These are phyloP conservation scores for Vireo altiloquus DNA, from an alignment of 2,113 vertebrate species.

Conservation along the genomic window DNA sequence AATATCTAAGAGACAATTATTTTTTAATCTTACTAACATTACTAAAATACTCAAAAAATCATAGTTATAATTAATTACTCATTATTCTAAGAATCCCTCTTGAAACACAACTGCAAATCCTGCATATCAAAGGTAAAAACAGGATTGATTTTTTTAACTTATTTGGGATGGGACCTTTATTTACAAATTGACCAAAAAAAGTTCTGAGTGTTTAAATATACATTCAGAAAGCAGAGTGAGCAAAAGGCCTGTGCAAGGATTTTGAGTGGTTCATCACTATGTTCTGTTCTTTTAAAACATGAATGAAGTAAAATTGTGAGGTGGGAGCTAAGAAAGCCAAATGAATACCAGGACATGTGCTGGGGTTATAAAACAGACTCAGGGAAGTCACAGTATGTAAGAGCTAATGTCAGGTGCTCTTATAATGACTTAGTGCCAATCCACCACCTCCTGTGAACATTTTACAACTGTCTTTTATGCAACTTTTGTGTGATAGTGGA, in stretches of 20 bases:
- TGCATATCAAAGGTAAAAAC: background rate
- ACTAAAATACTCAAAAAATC: background rate
- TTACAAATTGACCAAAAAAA: background rate
- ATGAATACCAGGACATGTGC: background rate
- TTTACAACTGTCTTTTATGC: background rate
- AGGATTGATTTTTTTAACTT: background rate
- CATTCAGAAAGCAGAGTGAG: background rate
- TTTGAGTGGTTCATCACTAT: background rate
- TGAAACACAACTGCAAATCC: background rate
- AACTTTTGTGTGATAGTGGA: fast-evolving
- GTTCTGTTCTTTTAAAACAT: background rate
- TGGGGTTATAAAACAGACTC: background rate
- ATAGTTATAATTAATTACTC: background rate
- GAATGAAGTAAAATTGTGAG: background rate
- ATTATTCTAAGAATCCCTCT: background rate
- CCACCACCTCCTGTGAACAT: background rate
- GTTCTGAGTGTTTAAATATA: background rate
- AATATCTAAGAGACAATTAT: background rate
- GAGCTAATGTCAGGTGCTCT: background rate
- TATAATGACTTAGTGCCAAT: background rate
- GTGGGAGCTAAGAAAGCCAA: background rate
- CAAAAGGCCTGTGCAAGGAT: background rate
- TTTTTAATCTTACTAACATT: background rate
- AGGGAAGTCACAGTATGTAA: background rate
- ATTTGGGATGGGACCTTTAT: background rate